These are phyloP conservation scores for Ectemnius continuus DNA, from an alignment of 2,888 invertebrate species.

Conservation along the genomic window DNA sequence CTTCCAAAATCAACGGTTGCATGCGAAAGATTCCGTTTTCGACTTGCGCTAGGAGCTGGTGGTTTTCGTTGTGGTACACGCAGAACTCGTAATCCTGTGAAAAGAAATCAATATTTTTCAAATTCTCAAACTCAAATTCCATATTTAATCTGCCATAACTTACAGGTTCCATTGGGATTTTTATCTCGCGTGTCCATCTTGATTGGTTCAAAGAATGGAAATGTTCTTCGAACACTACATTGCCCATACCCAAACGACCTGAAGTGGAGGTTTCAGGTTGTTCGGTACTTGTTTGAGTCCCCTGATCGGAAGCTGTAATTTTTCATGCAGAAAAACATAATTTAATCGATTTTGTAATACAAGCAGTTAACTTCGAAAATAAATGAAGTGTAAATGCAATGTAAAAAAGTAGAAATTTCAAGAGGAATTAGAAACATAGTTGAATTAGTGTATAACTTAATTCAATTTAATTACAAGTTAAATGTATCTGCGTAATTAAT, in stretches of 20 bases:
- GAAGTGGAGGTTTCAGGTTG: not conserved
- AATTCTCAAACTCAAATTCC: not conserved
- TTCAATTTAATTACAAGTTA: too few species aligned
- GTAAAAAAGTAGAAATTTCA: too few species aligned
- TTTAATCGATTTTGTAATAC: too few species aligned
- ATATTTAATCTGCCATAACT: slow-evolving; percentile 30
- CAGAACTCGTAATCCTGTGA: slow-evolving; percentile 74
- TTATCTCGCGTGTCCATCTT: slow-evolving; percentile 65
- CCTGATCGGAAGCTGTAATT: not conserved
- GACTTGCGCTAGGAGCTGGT: slow-evolving; percentile 54
- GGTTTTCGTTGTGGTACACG: slow-evolving; percentile 66
- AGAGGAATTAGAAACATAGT: too few species aligned
- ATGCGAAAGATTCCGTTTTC: slow-evolving; percentile 65
- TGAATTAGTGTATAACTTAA: too few species aligned
- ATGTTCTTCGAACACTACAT: slow-evolving; percentile 82
- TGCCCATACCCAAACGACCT: not conserved
- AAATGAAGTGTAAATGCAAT: too few species aligned
- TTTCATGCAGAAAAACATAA: too few species aligned
- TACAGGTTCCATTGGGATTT: slow-evolving; percentile 67
- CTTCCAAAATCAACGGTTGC: slow-evolving; percentile 66
- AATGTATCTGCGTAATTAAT: too few species aligned
- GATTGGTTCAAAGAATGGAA: slow-evolving; percentile 77
- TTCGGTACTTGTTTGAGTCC: not conserved
- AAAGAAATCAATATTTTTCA: not conserved
- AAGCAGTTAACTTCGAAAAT: too few species aligned